These are phyloP conservation scores for Okamejei kenojei DNA, from an alignment of 2,797 vertebrate species.

Conservation along the genomic window DNA sequence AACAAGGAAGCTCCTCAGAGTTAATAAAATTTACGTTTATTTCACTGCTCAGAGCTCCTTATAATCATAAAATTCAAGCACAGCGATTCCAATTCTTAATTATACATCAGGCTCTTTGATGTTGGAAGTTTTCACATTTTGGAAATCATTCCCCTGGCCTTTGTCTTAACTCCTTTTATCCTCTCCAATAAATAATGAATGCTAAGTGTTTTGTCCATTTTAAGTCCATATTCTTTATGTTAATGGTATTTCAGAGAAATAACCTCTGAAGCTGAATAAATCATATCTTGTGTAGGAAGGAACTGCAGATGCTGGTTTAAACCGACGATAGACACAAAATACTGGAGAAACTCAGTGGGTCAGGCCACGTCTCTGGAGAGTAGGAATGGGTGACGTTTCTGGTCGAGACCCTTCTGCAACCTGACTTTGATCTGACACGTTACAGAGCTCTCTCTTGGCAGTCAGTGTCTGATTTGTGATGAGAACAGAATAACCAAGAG, in stretches of 20 bases:
- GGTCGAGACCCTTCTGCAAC: too few relatives aligned
- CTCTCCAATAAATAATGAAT: slow-evolving; percentile 32
- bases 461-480: too few relatives aligned
- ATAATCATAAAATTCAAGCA: neutral
- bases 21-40: neutral
- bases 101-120: neutral
- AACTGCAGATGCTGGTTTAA: too few relatives aligned
- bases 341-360: too few relatives aligned
- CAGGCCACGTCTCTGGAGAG: too few relatives aligned
- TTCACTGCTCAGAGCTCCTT: neutral
- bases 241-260: neutral
- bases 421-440: too few relatives aligned
- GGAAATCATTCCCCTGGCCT: neutral
- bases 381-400: too few relatives aligned
- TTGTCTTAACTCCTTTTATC: neutral
- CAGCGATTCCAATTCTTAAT: neutral
- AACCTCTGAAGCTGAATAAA: neutral
- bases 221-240: neutral
- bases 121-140: neutral
- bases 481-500: too few relatives aligned
- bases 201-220: neutral
- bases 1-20: neutral
- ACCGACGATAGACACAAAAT: too few relatives aligned
- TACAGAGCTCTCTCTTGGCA: too few relatives aligned
- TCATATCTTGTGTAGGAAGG: neutral